Evolutionary conservation across 2,113 vertebrate genomes (phyloP), one percentile per base, ranked within the genome.

Genomic region (Aphelocoma coerulescens): DNA sequence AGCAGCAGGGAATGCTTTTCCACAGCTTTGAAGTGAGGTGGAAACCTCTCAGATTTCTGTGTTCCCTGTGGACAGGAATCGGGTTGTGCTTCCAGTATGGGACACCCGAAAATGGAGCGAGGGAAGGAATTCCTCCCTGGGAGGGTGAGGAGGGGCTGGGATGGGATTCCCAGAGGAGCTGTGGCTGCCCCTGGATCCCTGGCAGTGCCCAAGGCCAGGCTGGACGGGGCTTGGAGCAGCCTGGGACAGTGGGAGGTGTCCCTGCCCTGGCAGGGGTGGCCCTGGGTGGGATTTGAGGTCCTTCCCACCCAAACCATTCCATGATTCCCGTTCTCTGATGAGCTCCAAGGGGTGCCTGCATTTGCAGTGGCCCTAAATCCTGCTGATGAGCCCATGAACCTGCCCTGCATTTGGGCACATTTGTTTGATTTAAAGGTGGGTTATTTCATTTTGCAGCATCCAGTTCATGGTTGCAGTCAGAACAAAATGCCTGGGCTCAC

Each of bases 251-350:
- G 48, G 21, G 15, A 84, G 20, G 10, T 10, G 37, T 32, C 55
- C 32, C 24, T 61, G 44, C 5, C 18, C 43, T 2, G 30, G 63
- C 27, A 39, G 43, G 52, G 35, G 9, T n/a, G 54, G 32, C 4
- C 3, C 10, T 8, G 48, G 35, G 0, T 13, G 46, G 16, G 44
- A 28, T 43, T 71, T n/a, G 3, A 41, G 8, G 4, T 22, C 43
- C 13, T 62, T 11, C 27, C 16, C 3, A 20, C 27, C 17, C 48
- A 13, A 57, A 4, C 18, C 49, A 27, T 13, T 9, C 39, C 43
- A 2, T 3, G 35, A 4, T 12, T 41, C 22, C 11, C 8, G 2
- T 39, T 48, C 54, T 14, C 28, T 13, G n/a, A 16, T 2, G 7
- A 58, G 23, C 39, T n/a, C 57, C 57, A 17, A 27, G 76, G 51